Base-by-base conservation (phyloP, 2,888 invertebrate species). In the Dioctria rufipes region DNA sequence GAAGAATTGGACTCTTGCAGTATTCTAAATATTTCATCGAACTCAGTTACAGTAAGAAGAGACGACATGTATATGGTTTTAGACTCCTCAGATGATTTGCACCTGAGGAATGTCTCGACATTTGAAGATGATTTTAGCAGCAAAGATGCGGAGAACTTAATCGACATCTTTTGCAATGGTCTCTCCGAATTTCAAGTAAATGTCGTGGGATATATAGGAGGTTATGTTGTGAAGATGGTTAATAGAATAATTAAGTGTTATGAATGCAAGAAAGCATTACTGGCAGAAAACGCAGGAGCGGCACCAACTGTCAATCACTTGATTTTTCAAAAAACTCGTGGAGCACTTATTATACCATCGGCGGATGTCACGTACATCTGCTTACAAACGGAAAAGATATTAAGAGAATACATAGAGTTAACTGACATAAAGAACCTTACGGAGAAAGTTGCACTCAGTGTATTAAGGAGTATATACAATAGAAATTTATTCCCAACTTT, bases 261-360 rank as follows among this genome's bases (percentile, higher is more conserved):
- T 61, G 25, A 25, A 8, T 6, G 13, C 49, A 11, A 13, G 11
- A 8, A 11, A 49, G 11, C 67, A 43, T 43, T 67, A 67, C 13
- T 60, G 5, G 60, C 60, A 8, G 60, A 60, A 25, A 13, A 60
- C 25, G 37, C 61, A 13, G 61, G 25, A 3, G 25, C 49, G 9
- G 49, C 49, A 6, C 49, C 37, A 25, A 13, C 61, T 9, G 37
- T 61, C 11, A 61, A 61, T 61, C 11, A 61, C 6, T 6, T 61
- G 8, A 61, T 61, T 37, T 61, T 61, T 6, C 61, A 61, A 25
- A 61, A 61, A 61, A 61, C 8, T 25, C 61, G 61, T 5, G 61
- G 61, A 37, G 39, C 40, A 3, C 40, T 65, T 40, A 65, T 65
- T 39, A 3, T 65, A 8, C 39, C 65, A 4, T 65, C 65, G 6